phyloP scores from a whole-genome alignment of 2,113 vertebrate genomes.

The Rhinogobius similis region DNA sequence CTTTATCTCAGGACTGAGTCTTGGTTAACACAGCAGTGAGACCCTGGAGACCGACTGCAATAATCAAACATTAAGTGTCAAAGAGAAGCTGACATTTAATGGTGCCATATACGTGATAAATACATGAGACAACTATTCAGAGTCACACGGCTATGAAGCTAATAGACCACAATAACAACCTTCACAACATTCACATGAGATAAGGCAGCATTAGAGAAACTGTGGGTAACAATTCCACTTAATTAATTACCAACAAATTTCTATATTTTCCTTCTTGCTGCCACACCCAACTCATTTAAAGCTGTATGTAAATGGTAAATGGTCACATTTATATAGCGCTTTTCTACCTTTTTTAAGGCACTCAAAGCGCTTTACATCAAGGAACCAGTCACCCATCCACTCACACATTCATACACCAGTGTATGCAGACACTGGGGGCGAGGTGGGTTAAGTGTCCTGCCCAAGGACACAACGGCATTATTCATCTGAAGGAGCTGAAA shows the following conservation, averaged over 20 bases:
- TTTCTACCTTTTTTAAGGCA: no score
- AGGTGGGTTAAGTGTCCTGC: no score
- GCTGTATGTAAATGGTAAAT: no score
- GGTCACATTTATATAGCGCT: no score
- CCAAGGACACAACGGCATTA: no score
- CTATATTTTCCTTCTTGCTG: conserved; percentile 46
- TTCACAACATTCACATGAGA: conserved; percentile 40
- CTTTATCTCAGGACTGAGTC: conserved; percentile 57
- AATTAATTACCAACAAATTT: conserved; percentile 39
- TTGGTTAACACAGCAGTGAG: conserved; percentile 40
- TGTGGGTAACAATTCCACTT: conserved; percentile 38
- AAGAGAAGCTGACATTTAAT: conserved; percentile 40
- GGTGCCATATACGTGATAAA: conserved; percentile 44
- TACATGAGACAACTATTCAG: conserved; percentile 30
- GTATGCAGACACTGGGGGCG: no score
- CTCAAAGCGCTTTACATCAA: no score
- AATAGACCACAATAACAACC: conserved; percentile 35
- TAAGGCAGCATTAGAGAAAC: conserved; percentile 33
- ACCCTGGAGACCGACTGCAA: conserved; percentile 28
- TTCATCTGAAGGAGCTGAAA: no score
- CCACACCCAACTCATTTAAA: conserved; percentile 36
- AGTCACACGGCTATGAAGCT: conserved; percentile 46
- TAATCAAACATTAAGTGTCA: conserved; percentile 49
- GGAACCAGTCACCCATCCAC: no score
- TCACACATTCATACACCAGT: no score